Base-by-base conservation (phyloP, 2,113 vertebrate species). In the Vulpes vulpes region DNA sequence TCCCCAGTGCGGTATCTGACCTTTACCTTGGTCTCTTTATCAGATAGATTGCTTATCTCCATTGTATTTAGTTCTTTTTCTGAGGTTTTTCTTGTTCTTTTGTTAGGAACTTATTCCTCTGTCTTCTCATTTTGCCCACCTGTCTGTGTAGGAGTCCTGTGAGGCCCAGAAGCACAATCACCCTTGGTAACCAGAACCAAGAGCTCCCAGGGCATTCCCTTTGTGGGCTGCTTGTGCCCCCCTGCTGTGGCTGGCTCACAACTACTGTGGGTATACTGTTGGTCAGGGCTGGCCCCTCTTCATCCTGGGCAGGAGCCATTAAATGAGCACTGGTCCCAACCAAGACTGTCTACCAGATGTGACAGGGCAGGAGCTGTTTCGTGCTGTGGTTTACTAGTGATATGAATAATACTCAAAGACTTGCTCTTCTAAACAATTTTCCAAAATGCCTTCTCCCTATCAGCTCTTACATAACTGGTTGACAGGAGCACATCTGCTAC, bases 341-440 rank as follows among this genome's bases (percentile, higher is more conserved):
- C 25, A 17, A 51, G 74, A 27, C 25, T 30, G 43, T 43, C 43
- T 78, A 16, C 43, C 43, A 30, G 14, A 51, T 78, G 25, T 78
- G 74, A 49, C 25, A 78, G 43, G 43, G 25, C 25, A 51, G 43
- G 74, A 51, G 25, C 43, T 30, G 25, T 51, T 78, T 78, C 17
- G 74, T 78, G 43, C 43, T 51, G 14, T 55, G 51, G 30, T 55
- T 88, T 38, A 74, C 35, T 84, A 43, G 38, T 64, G 16, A 35
- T 51, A 25, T 4, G 49, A 87, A 32, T 32, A 0, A 49, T 88
- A 30, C 76, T 84, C 57, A 90, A 22, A 67, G n/a, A 91, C 81
- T 53, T 89, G 84, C 86, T 96, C 27, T 15, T 92, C 89, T 89
- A 73, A 95, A 93, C 93, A 74, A 4, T 81, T 95, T 95, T 95